Percentiles rank a stretch among this genome's conserved stretches.
phyloP scores from a whole-genome alignment of 2,797 vertebrate genomes.

The Sorex maritimensis region DNA sequence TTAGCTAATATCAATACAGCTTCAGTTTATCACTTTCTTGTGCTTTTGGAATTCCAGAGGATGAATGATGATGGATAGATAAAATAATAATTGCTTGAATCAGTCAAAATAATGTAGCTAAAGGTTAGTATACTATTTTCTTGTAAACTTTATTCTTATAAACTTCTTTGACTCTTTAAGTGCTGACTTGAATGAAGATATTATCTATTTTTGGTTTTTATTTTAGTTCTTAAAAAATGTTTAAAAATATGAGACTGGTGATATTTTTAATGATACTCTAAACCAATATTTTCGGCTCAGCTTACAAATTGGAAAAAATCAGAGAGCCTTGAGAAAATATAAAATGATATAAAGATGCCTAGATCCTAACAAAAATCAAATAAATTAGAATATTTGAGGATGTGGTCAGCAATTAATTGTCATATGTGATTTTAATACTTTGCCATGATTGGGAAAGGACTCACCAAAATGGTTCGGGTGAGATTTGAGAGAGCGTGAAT shows the following conservation, averaged over 20 bases:
- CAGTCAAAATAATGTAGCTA: constrained; percentile 21
- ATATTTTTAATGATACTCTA: constrained; percentile 66
- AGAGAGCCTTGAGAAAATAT: constrained; percentile 7
- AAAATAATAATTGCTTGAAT: constrained; percentile 61
- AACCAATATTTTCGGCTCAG: constrained; percentile 3
- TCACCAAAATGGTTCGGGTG: not conserved
- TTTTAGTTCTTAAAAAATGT: constrained; percentile 41
- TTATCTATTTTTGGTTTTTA: constrained; percentile 55
- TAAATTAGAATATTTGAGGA: constrained; percentile 56
- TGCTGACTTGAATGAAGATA: constrained; percentile 66
- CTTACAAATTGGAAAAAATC: constrained; percentile 59
- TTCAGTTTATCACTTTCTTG: constrained; percentile 15
- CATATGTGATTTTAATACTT: not conserved
- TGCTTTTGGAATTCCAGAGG: constrained; percentile 3
- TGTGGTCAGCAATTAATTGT: not conserved
- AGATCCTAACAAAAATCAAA: not conserved
- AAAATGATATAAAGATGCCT: not conserved
- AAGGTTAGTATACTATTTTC: not conserved
- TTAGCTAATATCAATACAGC: not conserved
- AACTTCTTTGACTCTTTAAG: constrained; percentile 21
- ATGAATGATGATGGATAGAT: not conserved
- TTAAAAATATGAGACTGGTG: not conserved
- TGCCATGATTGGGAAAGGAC: not conserved
- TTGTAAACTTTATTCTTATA: not conserved
- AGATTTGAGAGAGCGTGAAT: not conserved